Base-by-base conservation (phyloP, 2,797 vertebrate species). In the Fistularia tabacaria region DNA sequence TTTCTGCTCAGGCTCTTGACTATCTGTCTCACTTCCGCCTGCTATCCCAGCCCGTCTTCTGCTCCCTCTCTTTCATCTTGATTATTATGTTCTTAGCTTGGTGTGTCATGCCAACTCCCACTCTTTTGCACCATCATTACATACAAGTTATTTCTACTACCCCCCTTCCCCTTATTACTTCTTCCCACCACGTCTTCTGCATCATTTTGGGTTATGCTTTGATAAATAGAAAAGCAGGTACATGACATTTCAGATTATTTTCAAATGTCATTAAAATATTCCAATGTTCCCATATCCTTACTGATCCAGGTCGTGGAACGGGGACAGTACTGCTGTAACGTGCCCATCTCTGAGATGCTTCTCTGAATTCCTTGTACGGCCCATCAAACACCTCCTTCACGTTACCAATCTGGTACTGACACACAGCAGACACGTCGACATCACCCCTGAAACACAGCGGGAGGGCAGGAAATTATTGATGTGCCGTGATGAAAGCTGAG, bases 381-480 rank as follows among this genome's bases (percentile, higher is more conserved):
- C 97, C 95, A 41, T 96, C 92, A 0, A 99, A 98, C 6, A 93
- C 95, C 39, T 86, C 90, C 72, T 92, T 95, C 81, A 99, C 93
- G 10, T 95, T 93, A 15, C 77, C 67, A 51, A 99, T 85, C 81
- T 91, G 91, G 82, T 97, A 99, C 62, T 93, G 93, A 64, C 97
- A 98, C 52, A 99, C 84, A 0, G 94, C 96, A 0, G 97, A 98
- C 48, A 99, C 91, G 0, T 96, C 93, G 77, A 96, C 90, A 0
- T 97, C 95, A 0, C 95, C 95, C 95, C 96, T 98, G 89, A 69
- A 69, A 80, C 49, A 72, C 10, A 53, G 48, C 10, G 37, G 57
- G 50, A 41, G 52, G 38, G 55, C 9, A 14, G 55, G 7, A 49
- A 60, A 57, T 84, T 40, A 79, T 67, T 46, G 49, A 62, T 62